Percentiles rank a stretch among this genome's conserved stretches.
These are phyloP conservation scores for Melanaphis sacchari DNA, from an alignment of 1,140 invertebrate genomes.

Conservation along the genomic window DNA sequence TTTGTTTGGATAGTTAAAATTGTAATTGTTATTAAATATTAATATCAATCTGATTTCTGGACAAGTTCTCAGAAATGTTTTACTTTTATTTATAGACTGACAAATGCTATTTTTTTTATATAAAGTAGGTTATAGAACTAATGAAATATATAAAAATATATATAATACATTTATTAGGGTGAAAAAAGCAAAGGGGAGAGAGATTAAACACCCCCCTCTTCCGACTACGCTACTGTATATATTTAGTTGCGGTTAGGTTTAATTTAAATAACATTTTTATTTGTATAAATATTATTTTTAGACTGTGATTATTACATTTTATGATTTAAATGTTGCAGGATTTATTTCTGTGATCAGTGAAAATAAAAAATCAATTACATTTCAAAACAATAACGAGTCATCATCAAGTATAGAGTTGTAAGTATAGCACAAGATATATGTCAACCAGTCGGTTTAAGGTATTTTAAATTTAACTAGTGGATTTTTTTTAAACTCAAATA, in stretches of 20 bases:
- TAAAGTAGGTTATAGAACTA: too few species aligned
- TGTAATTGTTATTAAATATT: too few species aligned
- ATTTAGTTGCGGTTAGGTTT: not conserved
- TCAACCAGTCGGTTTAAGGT: not conserved
- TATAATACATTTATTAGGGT: too few species aligned
- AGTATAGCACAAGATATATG: not conserved
- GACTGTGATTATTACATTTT: not conserved
- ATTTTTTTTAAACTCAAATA: not conserved
- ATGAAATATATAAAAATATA: too few species aligned
- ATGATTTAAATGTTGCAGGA: not conserved
- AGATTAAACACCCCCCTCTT: too few species aligned
- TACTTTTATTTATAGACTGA: too few species aligned
- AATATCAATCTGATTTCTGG: too few species aligned
- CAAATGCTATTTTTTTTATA: too few species aligned
- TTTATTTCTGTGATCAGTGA: not conserved
- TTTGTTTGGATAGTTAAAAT: too few species aligned
- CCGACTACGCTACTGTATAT: not conserved
- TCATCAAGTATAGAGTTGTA: not conserved
- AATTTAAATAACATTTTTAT: not conserved
- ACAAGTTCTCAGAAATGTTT: too few species aligned
- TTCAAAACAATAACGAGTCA: not conserved
- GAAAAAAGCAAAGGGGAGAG: too few species aligned
- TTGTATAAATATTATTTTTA: not conserved
- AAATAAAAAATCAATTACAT: not conserved
- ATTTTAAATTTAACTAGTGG: not conserved